Evolutionary conservation across 1,140 invertebrate genomes (phyloP).

Genomic region (Drosophila auraria): DNA sequence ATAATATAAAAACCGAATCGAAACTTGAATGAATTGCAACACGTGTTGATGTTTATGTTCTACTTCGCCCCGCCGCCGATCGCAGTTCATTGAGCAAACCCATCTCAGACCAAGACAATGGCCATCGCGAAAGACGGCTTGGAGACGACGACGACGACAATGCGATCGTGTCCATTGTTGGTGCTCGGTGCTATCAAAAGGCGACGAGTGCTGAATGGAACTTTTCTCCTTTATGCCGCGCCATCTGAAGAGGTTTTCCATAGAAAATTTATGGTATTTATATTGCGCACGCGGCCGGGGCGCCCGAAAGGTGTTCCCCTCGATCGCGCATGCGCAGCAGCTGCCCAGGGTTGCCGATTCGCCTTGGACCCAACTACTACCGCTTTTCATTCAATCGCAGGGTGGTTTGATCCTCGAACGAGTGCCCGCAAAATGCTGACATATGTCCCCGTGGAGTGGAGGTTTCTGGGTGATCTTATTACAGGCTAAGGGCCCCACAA

Average conservation of each 20-base stretch:
- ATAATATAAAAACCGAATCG: slow-evolving; percentile 52
- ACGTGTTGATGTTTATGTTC: slow-evolving; percentile 64
- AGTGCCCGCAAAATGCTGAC: slow-evolving; percentile 48
- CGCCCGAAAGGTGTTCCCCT: slow-evolving; percentile 58
- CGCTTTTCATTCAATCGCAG: slow-evolving; percentile 33
- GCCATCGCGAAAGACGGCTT: slow-evolving; percentile 66
- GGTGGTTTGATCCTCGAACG: slow-evolving; percentile 44
- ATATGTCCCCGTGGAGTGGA: slow-evolving; percentile 39
- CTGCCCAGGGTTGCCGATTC: slow-evolving; percentile 66
- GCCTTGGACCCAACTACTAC: slow-evolving; percentile 25
- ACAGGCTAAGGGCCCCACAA: not conserved
- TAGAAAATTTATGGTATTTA: slow-evolving; percentile 71
- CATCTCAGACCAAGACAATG: slow-evolving; percentile 46
- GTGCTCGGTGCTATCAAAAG: slow-evolving; percentile 38
- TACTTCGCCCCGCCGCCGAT: slow-evolving; percentile 8
- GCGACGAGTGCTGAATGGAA: slow-evolving; percentile 63
- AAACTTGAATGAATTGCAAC: slow-evolving; percentile 79
- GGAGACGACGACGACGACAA: slow-evolving; percentile 55
- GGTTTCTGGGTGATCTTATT: slow-evolving; percentile 12
- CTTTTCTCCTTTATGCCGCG: slow-evolving; percentile 55
- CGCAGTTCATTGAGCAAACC: slow-evolving; percentile 67
- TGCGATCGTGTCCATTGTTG: slow-evolving; percentile 67
- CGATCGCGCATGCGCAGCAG: slow-evolving; percentile 59
- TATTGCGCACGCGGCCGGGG: slow-evolving; percentile 58
- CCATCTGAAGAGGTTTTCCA: slow-evolving; percentile 70